Conservation (phyloP, 2,888 invertebrate species). For the Volucella zonaria region DNA sequence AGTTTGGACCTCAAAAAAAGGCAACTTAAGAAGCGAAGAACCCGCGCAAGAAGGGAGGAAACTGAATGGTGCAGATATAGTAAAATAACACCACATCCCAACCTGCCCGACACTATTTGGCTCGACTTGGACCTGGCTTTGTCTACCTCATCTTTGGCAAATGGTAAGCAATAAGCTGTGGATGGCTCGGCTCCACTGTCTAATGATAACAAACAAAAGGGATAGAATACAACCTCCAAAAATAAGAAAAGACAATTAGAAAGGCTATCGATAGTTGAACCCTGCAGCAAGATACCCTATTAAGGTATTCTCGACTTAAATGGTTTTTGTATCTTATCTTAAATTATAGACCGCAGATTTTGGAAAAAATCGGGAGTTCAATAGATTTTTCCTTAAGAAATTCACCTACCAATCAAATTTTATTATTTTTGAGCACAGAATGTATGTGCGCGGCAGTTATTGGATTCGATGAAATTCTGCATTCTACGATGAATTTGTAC, state of each 20-base stretch:
- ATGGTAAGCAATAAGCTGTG: constrained; percentile 40
- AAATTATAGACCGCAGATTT: too few relatives aligned
- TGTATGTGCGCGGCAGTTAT: too few relatives aligned
- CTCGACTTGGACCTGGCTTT: constrained; percentile 23
- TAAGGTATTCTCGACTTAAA: too few relatives aligned
- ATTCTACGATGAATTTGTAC: too few relatives aligned
- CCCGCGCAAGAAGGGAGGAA: background rate
- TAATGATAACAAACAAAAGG: constrained; percentile 42
- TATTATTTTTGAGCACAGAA: too few relatives aligned
- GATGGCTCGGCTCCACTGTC: constrained; percentile 22
- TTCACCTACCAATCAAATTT: too few relatives aligned
- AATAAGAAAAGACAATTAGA: background rate
- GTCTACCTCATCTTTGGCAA: constrained; percentile 15
- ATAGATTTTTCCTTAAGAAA: too few relatives aligned
- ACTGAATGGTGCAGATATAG: constrained; percentile 52
- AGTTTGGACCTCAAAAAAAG: constrained; percentile 16
- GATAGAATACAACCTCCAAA: constrained; percentile 38
- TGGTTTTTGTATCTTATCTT: too few relatives aligned
- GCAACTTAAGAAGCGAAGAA: constrained; percentile 8
- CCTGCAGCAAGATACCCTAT: too few relatives aligned
- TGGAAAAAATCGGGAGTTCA: too few relatives aligned
- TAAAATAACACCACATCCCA: constrained; percentile 56
- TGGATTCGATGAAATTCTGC: too few relatives aligned
- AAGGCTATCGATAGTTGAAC: too few relatives aligned
- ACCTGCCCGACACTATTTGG: constrained; percentile 50